Conservation (phyloP, 2,888 invertebrate species). For the Lobophora halterata region DNA sequence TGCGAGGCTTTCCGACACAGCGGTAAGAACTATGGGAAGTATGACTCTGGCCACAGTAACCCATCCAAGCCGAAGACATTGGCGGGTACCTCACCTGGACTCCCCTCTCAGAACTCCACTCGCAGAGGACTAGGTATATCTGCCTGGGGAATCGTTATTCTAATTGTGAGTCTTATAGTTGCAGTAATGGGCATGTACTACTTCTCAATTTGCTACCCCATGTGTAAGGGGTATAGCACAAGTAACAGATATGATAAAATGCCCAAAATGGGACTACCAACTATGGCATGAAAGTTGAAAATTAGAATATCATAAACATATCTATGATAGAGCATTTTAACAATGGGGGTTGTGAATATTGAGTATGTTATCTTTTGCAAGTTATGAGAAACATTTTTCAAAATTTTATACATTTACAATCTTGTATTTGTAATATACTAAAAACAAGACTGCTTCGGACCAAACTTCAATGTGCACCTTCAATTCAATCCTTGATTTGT, state of each 20-base stretch:
- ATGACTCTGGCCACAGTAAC: constrained; percentile 36
- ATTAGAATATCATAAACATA: constrained; percentile 38
- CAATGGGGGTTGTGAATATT: constrained; percentile 23
- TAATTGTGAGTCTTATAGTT: constrained; percentile 74
- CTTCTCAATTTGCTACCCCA: constrained; percentile 83
- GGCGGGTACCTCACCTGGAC: constrained; percentile 44
- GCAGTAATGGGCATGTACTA: constrained; percentile 81
- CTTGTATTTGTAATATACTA: background rate
- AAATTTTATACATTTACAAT: constrained; percentile 3
- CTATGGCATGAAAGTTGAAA: constrained; percentile 46
- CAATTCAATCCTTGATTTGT: too few relatives aligned
- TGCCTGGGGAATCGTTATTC: constrained; percentile 84
- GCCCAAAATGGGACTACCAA: constrained; percentile 64
- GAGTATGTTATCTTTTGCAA: constrained; percentile 5
- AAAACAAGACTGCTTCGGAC: constrained; percentile 23
- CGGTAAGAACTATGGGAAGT: constrained; percentile 31
- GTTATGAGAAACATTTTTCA: background rate
- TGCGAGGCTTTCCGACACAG: constrained; percentile 42
- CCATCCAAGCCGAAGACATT: constrained; percentile 41
- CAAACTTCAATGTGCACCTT: constrained; percentile 8
- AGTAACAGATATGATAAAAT: constrained; percentile 77
- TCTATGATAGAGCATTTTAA: constrained; percentile 15
- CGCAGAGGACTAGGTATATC: constrained; percentile 76
- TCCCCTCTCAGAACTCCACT: constrained; percentile 46
- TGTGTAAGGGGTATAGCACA: constrained; percentile 70